Base-by-base conservation (phyloP, 2,888 invertebrate genomes). In the Cheilosia variabilis region DNA sequence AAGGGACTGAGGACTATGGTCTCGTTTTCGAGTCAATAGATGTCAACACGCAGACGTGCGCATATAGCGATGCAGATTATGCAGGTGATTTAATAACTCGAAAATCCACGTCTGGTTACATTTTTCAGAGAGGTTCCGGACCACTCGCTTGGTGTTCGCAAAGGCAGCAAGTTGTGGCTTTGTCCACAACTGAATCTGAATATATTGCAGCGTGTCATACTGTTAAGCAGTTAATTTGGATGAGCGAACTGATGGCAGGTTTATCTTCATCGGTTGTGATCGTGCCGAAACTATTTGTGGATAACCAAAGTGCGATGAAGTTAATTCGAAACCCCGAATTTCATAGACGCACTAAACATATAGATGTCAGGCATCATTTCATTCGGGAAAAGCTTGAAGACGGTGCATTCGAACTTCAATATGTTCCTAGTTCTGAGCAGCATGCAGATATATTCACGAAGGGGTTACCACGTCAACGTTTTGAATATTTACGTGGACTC, bases 1-100 rank as follows among this genome's bases (percentile, higher is more conserved):
- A 65, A 15, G 79, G 69, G 7, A 84, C 78, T n/a, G n/a, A 4
- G 4, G 10, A 57, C 15, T 62, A 27, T 27, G 79, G 71, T 65
- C 45, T 79, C 19, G 4, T 57, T 24, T 79, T 66, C 2, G 41
- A 60, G 1, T 6, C 27, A 43, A 13, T 22, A 22, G 34, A 17
- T 19, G 13, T 66, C 27, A 15, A n/a, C n/a, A 41, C 41, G 7
- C 45, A 7, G 17, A 47, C 15, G 5, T 52, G 45, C 50, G 27
- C 6, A 7, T 65, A 65, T 19, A 65, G 50, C 15, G 65, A 50
- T 34, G 50, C 34, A 22, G 50, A 50, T n/a, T 19, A 65, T 34
- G 50, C 50, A 17, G 50, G 50, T 50, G 31, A 50, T n/a, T 5
- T 5, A n/a, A 50, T n/a, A 9, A 65, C 65, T 4, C 13, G 50